Evolutionary conservation across 2,113 vertebrate genomes (phyloP).

Genomic region (Brachyistius frenatus): DNA sequence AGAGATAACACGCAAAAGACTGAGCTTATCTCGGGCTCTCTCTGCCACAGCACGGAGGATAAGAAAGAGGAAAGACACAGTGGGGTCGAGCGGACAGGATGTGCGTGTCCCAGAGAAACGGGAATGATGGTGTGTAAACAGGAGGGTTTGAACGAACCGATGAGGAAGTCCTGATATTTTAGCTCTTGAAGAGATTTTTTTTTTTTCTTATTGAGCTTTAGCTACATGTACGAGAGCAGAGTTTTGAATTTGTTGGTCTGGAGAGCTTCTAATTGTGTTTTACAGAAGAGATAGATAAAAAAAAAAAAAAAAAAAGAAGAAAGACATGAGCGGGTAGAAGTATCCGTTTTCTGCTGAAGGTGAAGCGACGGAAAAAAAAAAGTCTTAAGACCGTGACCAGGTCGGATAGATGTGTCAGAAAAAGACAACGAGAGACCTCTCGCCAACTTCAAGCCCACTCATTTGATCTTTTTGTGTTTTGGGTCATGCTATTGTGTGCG

Average conservation of each 20-base stretch:
- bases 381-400: not conserved
- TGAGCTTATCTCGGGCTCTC: constrained; percentile 62
- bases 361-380: not conserved
- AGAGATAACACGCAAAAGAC: constrained; percentile 66
- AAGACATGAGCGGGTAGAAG: not conserved
- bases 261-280: not conserved
- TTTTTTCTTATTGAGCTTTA: not conserved
- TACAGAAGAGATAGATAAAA: not conserved
- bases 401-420: not conserved
- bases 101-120: constrained; percentile 49
- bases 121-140: constrained; percentile 47
- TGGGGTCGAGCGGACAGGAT: constrained; percentile 30
- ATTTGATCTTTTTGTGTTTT: not conserved
- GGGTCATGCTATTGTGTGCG: not conserved
- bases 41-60: constrained; percentile 12
- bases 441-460: not conserved
- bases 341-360: constrained; percentile 1
- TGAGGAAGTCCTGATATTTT: constrained; percentile 18
- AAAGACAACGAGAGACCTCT: not conserved
- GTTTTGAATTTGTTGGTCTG: not conserved
- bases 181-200: not conserved
- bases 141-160: constrained; percentile 23
- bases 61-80: constrained; percentile 41
- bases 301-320: not conserved
- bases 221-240: not conserved